Evolutionary conservation across 1,140 invertebrate species (phyloP).

Genomic region (Drosophila nannoptera): DNA sequence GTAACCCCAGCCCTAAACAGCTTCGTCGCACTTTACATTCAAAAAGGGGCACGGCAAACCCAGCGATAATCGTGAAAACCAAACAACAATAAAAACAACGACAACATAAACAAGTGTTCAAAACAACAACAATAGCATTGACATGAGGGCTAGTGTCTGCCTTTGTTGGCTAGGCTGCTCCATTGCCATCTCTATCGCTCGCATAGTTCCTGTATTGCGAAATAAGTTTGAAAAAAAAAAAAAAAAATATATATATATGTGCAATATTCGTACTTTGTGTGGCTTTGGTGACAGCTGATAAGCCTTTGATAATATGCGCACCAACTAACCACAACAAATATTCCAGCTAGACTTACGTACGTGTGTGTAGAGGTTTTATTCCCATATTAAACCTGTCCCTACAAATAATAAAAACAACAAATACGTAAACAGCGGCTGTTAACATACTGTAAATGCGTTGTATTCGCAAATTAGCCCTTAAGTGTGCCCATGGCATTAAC

Average conservation of each 20-base stretch:
- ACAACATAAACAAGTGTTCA: conserved; percentile 17
- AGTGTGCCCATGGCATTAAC: neutral
- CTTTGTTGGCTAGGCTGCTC: conserved; percentile 1
- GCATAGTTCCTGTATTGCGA: conserved; percentile 8
- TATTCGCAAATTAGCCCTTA: neutral
- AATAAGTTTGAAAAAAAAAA: conserved; percentile 11
- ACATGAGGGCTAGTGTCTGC: conserved; percentile 1
- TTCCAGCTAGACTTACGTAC: neutral
- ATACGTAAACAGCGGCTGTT: neutral
- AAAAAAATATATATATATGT: conserved; percentile 5
- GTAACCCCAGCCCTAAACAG: conserved; percentile 40
- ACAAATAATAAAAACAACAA: neutral
- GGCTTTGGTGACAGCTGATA: conserved; percentile 22
- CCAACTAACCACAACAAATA: conserved; percentile 4
- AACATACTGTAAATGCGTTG: neutral
- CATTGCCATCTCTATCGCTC: conserved; percentile 19
- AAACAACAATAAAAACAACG: conserved; percentile 1
- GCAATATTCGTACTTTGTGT: conserved; percentile 1
- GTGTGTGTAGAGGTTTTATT: neutral
- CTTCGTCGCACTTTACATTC: conserved; percentile 51
- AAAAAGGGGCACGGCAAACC: conserved; percentile 48
- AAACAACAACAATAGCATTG: conserved; percentile 10
- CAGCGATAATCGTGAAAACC: conserved; percentile 4
- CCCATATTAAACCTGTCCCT: neutral
- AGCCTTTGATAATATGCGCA: conserved; percentile 25